Evolutionary conservation across 2,888 invertebrate species (phyloP).

Genomic region (Timandra comae): DNA sequence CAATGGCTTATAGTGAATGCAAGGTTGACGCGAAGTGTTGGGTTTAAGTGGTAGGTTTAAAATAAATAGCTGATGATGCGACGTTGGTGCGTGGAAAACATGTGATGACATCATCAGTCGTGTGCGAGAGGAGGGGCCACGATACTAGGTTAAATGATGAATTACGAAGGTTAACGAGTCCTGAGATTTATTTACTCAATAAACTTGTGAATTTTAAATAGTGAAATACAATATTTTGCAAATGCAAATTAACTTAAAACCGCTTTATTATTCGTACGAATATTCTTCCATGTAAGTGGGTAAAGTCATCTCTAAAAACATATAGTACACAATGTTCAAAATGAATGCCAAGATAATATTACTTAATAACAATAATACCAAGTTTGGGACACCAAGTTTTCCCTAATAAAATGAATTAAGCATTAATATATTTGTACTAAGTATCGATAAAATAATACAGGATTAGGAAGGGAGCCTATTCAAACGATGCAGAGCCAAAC

Average conservation of each 20-base stretch:
- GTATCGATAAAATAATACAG: slow-evolving; percentile 15
- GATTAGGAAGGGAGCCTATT: slow-evolving; percentile 18
- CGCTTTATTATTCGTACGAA: too few species aligned
- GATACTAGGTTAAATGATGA: slow-evolving; percentile 31
- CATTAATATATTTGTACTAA: neutral
- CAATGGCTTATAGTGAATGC: slow-evolving; percentile 17
- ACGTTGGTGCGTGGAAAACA: slow-evolving; percentile 28
- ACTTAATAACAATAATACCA: too few species aligned
- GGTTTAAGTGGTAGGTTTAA: neutral
- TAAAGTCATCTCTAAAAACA: too few species aligned
- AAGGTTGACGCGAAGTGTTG: slow-evolving; percentile 1
- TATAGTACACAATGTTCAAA: too few species aligned
- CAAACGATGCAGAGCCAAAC: slow-evolving; percentile 32
- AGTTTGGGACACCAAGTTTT: too few species aligned
- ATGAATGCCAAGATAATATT: too few species aligned
- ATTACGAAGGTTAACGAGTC: slow-evolving; percentile 39
- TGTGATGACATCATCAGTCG: slow-evolving; percentile 46
- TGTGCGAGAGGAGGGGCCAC: slow-evolving; percentile 34
- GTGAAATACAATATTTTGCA: too few species aligned
- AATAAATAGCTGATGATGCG: slow-evolving; percentile 37
- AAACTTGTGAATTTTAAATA: slow-evolving; percentile 6
- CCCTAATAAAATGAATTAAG: too few species aligned
- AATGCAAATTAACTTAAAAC: too few species aligned
- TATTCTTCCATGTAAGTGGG: too few species aligned
- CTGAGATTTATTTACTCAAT: slow-evolving; percentile 14